These are phyloP conservation scores for Ormyrus thymus DNA, from an alignment of 2,888 invertebrate genomes.

Conservation along the genomic window DNA sequence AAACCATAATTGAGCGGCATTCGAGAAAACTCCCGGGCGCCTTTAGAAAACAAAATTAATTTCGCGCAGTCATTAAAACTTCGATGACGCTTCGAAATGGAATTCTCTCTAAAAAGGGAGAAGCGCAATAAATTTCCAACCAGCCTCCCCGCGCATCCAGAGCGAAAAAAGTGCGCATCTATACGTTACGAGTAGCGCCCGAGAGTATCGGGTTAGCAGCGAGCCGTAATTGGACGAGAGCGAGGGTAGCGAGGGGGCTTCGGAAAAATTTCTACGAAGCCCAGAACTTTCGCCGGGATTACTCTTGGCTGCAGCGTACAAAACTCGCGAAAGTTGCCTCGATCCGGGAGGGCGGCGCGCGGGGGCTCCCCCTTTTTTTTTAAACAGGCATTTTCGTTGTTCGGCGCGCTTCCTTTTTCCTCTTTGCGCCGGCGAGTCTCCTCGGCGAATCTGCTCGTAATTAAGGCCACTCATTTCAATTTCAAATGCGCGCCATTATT, in stretches of 20 bases:
- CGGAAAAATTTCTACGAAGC: slow-evolving; percentile 15
- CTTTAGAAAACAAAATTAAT: no score
- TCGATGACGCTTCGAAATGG: no score
- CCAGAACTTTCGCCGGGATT: slow-evolving; percentile 25
- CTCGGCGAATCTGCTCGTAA: slow-evolving; percentile 10
- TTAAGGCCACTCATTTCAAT: slow-evolving; percentile 47
- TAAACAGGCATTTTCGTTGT: slow-evolving; percentile 15
- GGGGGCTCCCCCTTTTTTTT: background rate
- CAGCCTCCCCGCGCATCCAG: no score
- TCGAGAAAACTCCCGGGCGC: no score
- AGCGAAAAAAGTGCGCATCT: background rate
- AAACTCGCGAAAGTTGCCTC: slow-evolving; percentile 26
- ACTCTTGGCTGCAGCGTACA: slow-evolving; percentile 23
- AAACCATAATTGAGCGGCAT: no score
- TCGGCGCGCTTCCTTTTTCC: background rate
- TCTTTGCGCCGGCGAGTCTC: slow-evolving; percentile 4
- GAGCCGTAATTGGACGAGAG: slow-evolving; percentile 22
- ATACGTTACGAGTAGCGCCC: slow-evolving; percentile 3
- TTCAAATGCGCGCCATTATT: slow-evolving; percentile 34
- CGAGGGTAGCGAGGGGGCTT: background rate
- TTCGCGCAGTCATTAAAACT: no score
- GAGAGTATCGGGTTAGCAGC: slow-evolving; percentile 6
- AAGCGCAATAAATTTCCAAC: no score
- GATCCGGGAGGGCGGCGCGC: background rate
- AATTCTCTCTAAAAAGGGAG: no score